Percentiles rank a stretch among this genome's conserved stretches.
These are phyloP conservation scores for Trematomus loennbergii DNA, from an alignment of 2,113 vertebrate species.

Conservation along the genomic window DNA sequence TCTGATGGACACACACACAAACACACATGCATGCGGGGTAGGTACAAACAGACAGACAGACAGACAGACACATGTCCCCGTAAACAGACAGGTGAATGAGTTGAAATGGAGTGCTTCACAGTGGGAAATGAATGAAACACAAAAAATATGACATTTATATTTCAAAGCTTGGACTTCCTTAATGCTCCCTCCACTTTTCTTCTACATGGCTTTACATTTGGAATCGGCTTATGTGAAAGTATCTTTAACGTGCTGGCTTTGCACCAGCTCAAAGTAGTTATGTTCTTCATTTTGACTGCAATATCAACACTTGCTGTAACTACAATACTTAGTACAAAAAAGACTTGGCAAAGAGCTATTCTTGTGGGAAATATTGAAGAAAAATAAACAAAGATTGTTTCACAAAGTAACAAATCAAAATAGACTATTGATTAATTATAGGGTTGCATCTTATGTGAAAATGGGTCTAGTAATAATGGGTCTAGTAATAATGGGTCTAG, in stretches of 20 bases:
- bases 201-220: background rate
- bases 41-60: conserved; percentile 1
- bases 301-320: background rate
- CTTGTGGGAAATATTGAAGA: background rate
- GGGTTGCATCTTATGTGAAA: too few species aligned
- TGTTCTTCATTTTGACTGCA: background rate
- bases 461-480: too few species aligned
- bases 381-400: background rate
- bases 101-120: conserved; percentile 34
- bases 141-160: conserved; percentile 16
- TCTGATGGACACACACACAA: conserved; percentile 86
- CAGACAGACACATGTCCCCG: conserved; percentile 44
- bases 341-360: too few species aligned
- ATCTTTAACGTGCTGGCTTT: background rate
- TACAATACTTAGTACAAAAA: background rate
- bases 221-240: background rate
- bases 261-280: background rate
- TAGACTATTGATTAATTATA: background rate
- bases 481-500: too few species aligned
- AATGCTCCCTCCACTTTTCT: background rate
- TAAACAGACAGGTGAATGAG: conserved; percentile 53
- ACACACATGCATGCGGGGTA: conserved; percentile 25
- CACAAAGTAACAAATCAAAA: background rate
- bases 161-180: background rate
- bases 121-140: background rate